Base-by-base conservation (phyloP, 1,140 invertebrate genomes). In the Temnothorax nylanderi region DNA sequence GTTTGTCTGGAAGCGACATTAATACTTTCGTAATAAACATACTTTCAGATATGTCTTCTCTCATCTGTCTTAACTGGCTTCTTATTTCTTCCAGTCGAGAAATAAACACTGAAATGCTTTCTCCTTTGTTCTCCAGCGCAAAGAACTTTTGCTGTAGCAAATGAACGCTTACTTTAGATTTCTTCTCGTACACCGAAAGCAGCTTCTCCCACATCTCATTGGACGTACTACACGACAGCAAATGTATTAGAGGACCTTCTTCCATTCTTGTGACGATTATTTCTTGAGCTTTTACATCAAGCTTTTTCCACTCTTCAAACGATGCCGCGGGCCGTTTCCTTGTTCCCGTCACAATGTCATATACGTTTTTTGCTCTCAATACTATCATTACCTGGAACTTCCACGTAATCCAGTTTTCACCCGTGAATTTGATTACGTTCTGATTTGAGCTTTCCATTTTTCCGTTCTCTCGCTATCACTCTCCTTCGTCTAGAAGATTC, bases 21-120 rank as follows among this genome's bases (percentile, higher is more conserved):
- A 93, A 80, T 26, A 93, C 89, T 77, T 91, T 93, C 10, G 92
- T 92, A 4, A 93, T 90, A 11, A 92, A 49, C 88, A 93, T 89
- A 58, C 65, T 78, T 7, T 92, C 89, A 11, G 89, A 89, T 18
- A 93, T 86, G 21, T 67, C 34, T 18, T 64, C 62, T 18, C 62
- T 32, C 34, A 64, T 37, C 7, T 64, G 62, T 64, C 16, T 64
- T 18, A 64, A 18, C 16, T 64, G 62, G 13, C 34, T 64, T 8
- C 34, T 37, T 37, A 64, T 64, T 56, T 82, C 65, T 16, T 58
- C 51, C 1, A 21, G 13, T 56, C 44, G 49, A 13, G n/a, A 21
- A 32, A 67, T n/a, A 1, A 49, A 32, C 16, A 41, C 11, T 69
- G 11, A 11, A 11, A 49, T 21, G 7, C 54, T 13, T 21, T 81